These are phyloP conservation scores for Ceratotherium simum DNA, from an alignment of 2,113 vertebrate species.

Conservation along the genomic window DNA sequence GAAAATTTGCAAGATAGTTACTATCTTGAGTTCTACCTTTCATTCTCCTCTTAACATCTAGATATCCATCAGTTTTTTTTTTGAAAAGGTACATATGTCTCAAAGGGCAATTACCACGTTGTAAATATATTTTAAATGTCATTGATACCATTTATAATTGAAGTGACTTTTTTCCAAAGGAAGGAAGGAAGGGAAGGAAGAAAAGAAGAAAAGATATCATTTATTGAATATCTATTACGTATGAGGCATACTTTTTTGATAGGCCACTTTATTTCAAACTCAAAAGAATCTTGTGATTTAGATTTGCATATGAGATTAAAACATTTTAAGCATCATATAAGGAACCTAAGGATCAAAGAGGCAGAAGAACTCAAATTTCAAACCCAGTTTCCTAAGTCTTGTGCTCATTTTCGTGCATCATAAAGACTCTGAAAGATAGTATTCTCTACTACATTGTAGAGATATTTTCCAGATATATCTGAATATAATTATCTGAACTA, in stretches of 20 bases:
- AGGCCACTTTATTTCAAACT: neutral
- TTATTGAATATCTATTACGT: neutral
- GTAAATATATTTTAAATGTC: neutral
- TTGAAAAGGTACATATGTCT: neutral
- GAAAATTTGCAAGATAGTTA: neutral
- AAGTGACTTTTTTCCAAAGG: neutral
- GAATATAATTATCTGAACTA: neutral
- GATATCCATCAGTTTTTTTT: neutral
- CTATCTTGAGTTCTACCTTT: neutral
- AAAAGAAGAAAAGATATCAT: neutral
- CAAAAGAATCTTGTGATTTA: constrained; percentile 31
- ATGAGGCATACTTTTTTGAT: neutral
- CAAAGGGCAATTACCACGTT: neutral
- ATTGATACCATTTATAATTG: neutral
- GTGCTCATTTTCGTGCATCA: neutral
- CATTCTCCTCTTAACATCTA: neutral
- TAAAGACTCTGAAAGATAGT: neutral
- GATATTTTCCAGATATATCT: neutral
- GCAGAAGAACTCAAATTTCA: neutral
- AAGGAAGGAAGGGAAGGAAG: neutral
- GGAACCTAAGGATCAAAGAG: neutral
- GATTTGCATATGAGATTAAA: neutral
- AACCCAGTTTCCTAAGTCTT: neutral
- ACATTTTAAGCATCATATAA: neutral
- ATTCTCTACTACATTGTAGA: neutral